Conservation (phyloP, 2,113 vertebrate genomes). For the Catagonus wagneri region DNA sequence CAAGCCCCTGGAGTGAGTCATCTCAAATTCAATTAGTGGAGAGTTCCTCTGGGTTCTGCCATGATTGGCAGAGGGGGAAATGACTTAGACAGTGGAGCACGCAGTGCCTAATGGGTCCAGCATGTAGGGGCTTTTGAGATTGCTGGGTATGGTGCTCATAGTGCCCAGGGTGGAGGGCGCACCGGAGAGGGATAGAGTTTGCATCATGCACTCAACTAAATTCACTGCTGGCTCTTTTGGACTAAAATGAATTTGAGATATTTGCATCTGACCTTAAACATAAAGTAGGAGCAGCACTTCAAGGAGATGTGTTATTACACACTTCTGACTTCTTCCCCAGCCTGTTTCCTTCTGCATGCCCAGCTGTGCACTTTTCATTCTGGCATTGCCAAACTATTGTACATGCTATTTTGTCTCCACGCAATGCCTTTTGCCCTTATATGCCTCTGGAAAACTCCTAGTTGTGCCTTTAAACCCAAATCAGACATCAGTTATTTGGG, state of each 20-base stretch:
- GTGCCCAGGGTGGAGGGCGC: slow-evolving; percentile 37
- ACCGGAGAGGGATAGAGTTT: slow-evolving; percentile 17
- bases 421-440: not conserved
- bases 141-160: not conserved
- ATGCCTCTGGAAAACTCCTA: not conserved
- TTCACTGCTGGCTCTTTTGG: not conserved
- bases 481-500: not conserved
- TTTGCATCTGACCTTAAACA: slow-evolving; percentile 60
- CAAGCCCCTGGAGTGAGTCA: slow-evolving; percentile 66
- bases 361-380: not conserved
- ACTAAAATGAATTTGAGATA: slow-evolving; percentile 46
- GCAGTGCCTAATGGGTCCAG: slow-evolving; percentile 69
- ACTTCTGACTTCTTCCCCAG: not conserved
- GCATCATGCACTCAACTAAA: slow-evolving; percentile 21
- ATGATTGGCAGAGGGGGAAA: slow-evolving; percentile 46
- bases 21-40: slow-evolving; percentile 63
- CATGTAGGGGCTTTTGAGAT: slow-evolving; percentile 62
- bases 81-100: slow-evolving; percentile 64
- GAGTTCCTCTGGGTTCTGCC: slow-evolving; percentile 43
- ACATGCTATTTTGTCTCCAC: not conserved
- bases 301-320: not conserved
- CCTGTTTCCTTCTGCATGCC: not conserved
- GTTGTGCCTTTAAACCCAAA: slow-evolving; percentile 12
- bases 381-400: not conserved
- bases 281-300: slow-evolving; percentile 24